These are phyloP conservation scores for Abramis brama DNA, from an alignment of 2,113 vertebrate species.

Conservation along the genomic window DNA sequence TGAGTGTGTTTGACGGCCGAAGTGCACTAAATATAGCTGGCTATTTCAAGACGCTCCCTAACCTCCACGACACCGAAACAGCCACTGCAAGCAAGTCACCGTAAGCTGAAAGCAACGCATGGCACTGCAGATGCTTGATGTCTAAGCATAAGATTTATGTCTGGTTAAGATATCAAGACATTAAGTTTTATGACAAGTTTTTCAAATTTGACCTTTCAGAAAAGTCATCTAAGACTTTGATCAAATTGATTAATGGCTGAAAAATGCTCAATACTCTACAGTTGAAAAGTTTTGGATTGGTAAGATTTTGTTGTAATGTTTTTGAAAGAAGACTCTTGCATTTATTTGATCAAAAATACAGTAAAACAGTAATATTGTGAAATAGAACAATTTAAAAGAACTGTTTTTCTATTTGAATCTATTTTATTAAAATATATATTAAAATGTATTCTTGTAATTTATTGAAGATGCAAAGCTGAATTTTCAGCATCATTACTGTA, in stretches of 20 bases:
- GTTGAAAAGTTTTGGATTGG: background rate
- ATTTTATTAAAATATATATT: background rate
- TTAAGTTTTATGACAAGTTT: background rate
- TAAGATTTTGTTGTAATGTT: background rate
- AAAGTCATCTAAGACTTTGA: background rate
- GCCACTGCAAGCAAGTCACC: conserved; percentile 1
- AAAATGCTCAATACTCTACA: background rate
- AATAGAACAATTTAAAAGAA: background rate
- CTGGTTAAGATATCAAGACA: background rate
- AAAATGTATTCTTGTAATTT: background rate
- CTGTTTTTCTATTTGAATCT: background rate
- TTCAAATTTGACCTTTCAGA: background rate
- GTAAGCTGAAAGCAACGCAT: background rate
- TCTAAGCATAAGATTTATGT: background rate
- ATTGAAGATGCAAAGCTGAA: background rate
- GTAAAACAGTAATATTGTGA: background rate
- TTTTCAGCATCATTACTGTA: background rate
- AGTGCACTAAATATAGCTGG: conserved; percentile 55
- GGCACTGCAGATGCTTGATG: background rate
- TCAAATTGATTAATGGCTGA: background rate
- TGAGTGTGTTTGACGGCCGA: conserved; percentile 43
- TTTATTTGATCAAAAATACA: background rate
- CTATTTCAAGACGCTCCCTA: conserved; percentile 46
- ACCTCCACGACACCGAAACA: conserved; percentile 19
- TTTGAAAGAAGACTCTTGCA: background rate